Evolutionary conservation across 2,888 invertebrate species (phyloP).

Genomic region (Rhopalosiphum nymphaeae): DNA sequence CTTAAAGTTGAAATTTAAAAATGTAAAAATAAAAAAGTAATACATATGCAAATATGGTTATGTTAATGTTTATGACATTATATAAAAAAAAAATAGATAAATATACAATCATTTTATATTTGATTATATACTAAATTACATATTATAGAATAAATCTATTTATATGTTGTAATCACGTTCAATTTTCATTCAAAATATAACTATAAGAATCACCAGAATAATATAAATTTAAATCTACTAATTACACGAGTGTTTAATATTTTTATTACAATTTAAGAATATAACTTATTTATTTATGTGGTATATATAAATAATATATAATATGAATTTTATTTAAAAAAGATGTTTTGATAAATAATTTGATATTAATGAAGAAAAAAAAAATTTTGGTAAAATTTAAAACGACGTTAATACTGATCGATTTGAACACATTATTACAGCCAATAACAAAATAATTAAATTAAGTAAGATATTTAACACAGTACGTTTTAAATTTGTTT

Average conservation of each 20-base stretch:
- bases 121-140: neutral
- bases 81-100: neutral
- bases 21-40: neutral
- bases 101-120: neutral
- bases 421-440: neutral
- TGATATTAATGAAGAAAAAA: neutral
- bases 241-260: neutral
- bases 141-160: neutral
- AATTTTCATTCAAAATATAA: neutral
- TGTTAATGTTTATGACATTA: neutral
- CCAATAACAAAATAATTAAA: neutral
- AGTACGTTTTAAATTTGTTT: neutral
- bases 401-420: neutral
- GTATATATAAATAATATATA: too few relatives aligned
- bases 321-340: neutral
- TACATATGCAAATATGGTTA: neutral
- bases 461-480: neutral
- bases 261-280: neutral
- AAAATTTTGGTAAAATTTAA: neutral
- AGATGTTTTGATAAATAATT: neutral
- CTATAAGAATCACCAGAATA: neutral
- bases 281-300: too few relatives aligned
- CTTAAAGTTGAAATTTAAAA: neutral
- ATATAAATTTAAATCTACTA: neutral
- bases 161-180: neutral